phyloP scores from a whole-genome alignment of 2,797 vertebrate genomes.

The Phalloptychus januarius region DNA sequence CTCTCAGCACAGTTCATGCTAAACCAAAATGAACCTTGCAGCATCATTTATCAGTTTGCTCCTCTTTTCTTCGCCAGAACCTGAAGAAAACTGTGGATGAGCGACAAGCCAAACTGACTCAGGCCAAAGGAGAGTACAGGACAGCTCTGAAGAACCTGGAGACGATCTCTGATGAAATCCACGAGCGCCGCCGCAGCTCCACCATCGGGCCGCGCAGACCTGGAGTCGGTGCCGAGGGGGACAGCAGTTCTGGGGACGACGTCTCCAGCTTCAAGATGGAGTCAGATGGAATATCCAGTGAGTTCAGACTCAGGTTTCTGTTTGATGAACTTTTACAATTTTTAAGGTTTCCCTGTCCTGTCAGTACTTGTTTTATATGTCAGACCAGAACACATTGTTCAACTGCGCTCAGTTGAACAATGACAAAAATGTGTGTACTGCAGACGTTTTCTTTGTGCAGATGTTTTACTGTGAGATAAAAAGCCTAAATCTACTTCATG shows the following conservation, averaged over 20 bases:
- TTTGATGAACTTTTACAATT: background rate
- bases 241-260: slow-evolving; percentile 80
- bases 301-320: slow-evolving; percentile 62
- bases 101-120: slow-evolving; percentile 88
- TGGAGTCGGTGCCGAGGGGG: slow-evolving; percentile 90
- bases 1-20: background rate
- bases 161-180: slow-evolving; percentile 97
- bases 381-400: no score
- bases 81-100: slow-evolving; percentile 95
- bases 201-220: slow-evolving; percentile 90
- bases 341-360: background rate
- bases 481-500: background rate
- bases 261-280: slow-evolving; percentile 83
- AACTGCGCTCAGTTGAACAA: no score
- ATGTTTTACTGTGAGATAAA: background rate
- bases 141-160: slow-evolving; percentile 92
- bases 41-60: background rate
- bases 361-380: background rate
- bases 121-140: slow-evolving; percentile 93
- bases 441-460: slow-evolving; percentile 19
- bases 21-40: background rate
- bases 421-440: background rate
- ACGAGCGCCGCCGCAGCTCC: slow-evolving; percentile 86
- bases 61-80: slow-evolving; percentile 76
- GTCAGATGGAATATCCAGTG: slow-evolving; percentile 88